Percentiles rank a stretch among this genome's conserved stretches.
Evolutionary conservation across 2,888 invertebrate species (phyloP).

Genomic region (Podabrus alpinus): DNA sequence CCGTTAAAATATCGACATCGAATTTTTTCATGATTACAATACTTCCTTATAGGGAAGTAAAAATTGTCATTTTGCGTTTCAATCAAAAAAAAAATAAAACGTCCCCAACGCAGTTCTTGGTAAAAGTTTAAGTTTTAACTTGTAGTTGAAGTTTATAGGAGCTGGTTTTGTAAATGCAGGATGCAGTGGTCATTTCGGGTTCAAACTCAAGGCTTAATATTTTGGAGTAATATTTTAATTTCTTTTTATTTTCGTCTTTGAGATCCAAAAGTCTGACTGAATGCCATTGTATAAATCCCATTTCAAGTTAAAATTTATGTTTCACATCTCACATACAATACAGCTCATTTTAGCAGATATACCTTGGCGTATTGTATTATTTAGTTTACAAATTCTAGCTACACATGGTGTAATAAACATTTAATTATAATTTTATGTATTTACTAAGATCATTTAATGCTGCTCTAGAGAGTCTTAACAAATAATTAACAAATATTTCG

Average conservation of each 20-base stretch:
- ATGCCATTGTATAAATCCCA: too few species aligned
- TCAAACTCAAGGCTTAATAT: not conserved
- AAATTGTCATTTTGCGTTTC: too few species aligned
- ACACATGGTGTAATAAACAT: not conserved
- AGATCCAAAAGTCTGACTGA: not conserved
- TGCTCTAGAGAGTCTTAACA: not conserved
- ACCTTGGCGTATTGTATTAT: not conserved
- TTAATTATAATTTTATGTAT: not conserved
- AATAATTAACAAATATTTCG: not conserved
- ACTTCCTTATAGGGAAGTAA: too few species aligned
- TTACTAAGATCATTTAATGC: not conserved
- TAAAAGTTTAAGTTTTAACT: too few species aligned
- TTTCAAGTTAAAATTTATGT: not conserved
- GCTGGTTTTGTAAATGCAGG: not conserved
- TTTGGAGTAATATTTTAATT: not conserved
- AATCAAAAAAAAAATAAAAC: too few species aligned
- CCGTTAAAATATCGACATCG: too few species aligned
- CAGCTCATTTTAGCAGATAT: not conserved
- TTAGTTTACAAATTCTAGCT: not conserved
- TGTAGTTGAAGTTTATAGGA: not conserved
- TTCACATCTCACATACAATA: not conserved
- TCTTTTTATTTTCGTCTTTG: not conserved
- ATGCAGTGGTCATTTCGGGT: not conserved
- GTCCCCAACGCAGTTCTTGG: too few species aligned
- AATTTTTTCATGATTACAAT: too few species aligned